phyloP scores from a whole-genome alignment of 2,797 vertebrate genomes.

The Cyclopterus lumpus region DNA sequence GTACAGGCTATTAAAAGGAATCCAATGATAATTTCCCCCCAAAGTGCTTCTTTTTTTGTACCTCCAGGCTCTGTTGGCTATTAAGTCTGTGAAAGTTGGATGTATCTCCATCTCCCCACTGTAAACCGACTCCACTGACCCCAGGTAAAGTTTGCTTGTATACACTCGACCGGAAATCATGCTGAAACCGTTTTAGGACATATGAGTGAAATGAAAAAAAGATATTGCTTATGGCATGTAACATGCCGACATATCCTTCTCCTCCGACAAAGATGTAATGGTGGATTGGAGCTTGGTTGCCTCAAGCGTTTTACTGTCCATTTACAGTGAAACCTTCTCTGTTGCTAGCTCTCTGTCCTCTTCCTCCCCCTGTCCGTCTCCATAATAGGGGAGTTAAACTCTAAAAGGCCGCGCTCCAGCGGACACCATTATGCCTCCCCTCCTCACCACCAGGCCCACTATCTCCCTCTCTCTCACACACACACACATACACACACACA shows the following conservation, averaged over 20 bases:
- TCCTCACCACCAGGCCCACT: background rate
- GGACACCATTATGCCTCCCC: constrained; percentile 66
- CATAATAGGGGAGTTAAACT: constrained; percentile 72
- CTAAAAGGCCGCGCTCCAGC: constrained; percentile 80
- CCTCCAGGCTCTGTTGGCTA: constrained; percentile 34
- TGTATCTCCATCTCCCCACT: constrained; percentile 22
- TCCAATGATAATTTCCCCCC: constrained; percentile 11
- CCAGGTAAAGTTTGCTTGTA: constrained; percentile 36
- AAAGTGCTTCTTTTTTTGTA: constrained; percentile 39
- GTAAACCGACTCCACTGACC: constrained; percentile 54
- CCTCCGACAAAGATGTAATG: constrained; percentile 57
- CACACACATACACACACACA: constrained; percentile 17
- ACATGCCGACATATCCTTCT: constrained; percentile 24
- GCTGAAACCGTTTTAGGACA: constrained; percentile 42
- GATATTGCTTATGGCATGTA: constrained; percentile 44
- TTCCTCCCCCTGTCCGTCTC: constrained; percentile 34
- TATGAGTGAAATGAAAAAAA: constrained; percentile 58
- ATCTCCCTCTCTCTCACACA: constrained; percentile 19
- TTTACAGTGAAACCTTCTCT: constrained; percentile 73
- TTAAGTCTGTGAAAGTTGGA: constrained; percentile 13
- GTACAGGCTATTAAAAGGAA: constrained; percentile 13
- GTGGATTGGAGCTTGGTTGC: constrained; percentile 52
- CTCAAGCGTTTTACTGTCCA: constrained; percentile 73
- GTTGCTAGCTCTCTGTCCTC: constrained; percentile 60
- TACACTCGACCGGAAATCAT: constrained; percentile 40